phyloP scores from a whole-genome alignment of 2,888 invertebrate species.

The Lomographa bimaculata region DNA sequence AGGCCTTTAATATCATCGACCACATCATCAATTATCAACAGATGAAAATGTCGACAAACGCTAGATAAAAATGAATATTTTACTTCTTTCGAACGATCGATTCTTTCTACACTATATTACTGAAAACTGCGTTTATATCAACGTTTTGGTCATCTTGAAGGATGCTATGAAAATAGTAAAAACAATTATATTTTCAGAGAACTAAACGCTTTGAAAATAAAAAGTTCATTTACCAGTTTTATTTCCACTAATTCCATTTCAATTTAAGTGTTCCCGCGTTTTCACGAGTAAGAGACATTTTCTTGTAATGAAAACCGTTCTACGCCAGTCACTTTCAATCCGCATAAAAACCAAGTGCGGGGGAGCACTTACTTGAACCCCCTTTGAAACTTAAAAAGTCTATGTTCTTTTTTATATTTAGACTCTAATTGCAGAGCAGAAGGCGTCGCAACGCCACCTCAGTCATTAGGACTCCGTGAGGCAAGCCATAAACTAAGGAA shows the following conservation, averaged over 20 bases:
- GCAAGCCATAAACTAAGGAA: conserved; percentile 56
- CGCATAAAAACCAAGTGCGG: conserved; percentile 13
- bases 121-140: too few species aligned
- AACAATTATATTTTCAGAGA: too few species aligned
- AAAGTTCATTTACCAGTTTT: conserved; percentile 8
- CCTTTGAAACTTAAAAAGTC: conserved; percentile 51
- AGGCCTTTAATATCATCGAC: too few species aligned
- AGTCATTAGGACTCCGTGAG: conserved; percentile 76
- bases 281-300: conserved; percentile 8
- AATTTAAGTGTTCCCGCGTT: conserved; percentile 12
- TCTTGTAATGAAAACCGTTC: conserved; percentile 14
- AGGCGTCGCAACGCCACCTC: conserved; percentile 71
- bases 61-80: too few species aligned
- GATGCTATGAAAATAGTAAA: too few species aligned
- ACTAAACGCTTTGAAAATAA: conserved; percentile 3
- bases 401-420: conserved; percentile 54
- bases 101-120: too few species aligned
- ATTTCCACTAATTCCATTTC: conserved; percentile 8
- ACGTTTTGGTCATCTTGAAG: too few species aligned
- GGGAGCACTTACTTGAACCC: conserved; percentile 22
- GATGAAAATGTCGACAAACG: too few species aligned
- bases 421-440: conserved; percentile 62
- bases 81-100: too few species aligned
- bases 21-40: too few species aligned
- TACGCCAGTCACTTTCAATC: conserved; percentile 16